A percentile compares a stretch with the other conserved stretches of the same genome.
Conservation (phyloP, 37 sponge, comb jelly and placozoan species). For the Crambe crambe region DNA sequence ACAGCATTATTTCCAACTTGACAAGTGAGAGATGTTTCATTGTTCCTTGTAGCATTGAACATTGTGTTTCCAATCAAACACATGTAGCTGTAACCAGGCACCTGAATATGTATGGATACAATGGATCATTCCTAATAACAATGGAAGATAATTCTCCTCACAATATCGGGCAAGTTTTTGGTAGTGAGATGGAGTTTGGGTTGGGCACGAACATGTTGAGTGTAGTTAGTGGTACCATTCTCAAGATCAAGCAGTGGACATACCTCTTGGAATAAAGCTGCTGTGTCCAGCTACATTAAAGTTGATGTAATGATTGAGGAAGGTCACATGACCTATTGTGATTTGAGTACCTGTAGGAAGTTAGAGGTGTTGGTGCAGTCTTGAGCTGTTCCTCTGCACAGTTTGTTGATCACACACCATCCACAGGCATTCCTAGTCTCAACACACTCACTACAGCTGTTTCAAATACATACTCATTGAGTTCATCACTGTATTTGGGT, state of each 20-base stretch:
- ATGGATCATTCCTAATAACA: neutral
- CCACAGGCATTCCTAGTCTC: constrained; percentile 49
- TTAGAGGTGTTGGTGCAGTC: neutral
- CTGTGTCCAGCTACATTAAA: neutral
- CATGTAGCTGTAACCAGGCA: constrained; percentile 23
- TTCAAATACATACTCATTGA: too few relatives aligned
- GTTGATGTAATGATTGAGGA: too few relatives aligned
- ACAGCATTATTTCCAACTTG: neutral
- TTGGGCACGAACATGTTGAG: constrained; percentile 21
- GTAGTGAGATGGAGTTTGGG: constrained; percentile 22
- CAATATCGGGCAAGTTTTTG: constrained; percentile 38
- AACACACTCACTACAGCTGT: constrained; percentile 61
- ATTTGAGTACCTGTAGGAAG: constrained; percentile 11
- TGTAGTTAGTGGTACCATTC: constrained; percentile 11
- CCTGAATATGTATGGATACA: neutral
- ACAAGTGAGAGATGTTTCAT: constrained; percentile 29
- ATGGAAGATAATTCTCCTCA: too few relatives aligned
- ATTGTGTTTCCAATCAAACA: neutral
- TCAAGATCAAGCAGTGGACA: constrained; percentile 36
- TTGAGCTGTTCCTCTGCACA: constrained; percentile 42
- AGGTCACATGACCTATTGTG: neutral
- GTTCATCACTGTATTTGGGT: too few relatives aligned
- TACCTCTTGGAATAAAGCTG: constrained; percentile 10
- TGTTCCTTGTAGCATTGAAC: constrained; percentile 7
- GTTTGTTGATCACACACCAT: constrained; percentile 51